Percentiles rank a stretch among this genome's conserved stretches.
phyloP scores from a whole-genome alignment of 2,888 invertebrate genomes.

The Allophyes oxyacanthae region DNA sequence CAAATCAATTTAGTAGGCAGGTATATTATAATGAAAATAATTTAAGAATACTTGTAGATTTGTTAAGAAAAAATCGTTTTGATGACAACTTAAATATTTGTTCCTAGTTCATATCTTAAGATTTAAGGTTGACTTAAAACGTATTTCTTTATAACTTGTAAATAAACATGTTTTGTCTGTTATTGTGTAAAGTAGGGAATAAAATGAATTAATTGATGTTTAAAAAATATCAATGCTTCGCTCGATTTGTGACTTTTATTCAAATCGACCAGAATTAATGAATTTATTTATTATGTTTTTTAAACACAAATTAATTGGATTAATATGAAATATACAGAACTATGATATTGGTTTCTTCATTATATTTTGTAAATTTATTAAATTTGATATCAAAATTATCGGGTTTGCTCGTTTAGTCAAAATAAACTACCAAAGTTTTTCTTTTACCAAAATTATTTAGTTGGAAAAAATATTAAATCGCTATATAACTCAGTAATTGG shows the following conservation, averaged over 20 bases:
- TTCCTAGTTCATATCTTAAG: slow-evolving; percentile 71
- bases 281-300: slow-evolving; percentile 40
- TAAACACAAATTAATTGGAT: slow-evolving; percentile 37
- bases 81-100: slow-evolving; percentile 64
- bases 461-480: slow-evolving; percentile 36
- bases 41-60: slow-evolving; percentile 42
- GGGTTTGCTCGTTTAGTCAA: slow-evolving; percentile 65
- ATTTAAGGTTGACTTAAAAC: slow-evolving; percentile 65
- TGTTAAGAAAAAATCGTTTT: slow-evolving; percentile 56
- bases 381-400: slow-evolving; percentile 30
- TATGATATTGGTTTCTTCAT: slow-evolving; percentile 34
- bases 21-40: slow-evolving; percentile 30
- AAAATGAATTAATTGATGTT: slow-evolving; percentile 49
- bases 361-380: slow-evolving; percentile 46
- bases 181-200: slow-evolving; percentile 59
- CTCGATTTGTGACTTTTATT: slow-evolving; percentile 23
- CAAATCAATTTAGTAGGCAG: slow-evolving; percentile 49
- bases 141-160: slow-evolving; percentile 60
- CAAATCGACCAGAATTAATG: slow-evolving; percentile 13
- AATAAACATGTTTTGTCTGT: slow-evolving; percentile 58
- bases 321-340: slow-evolving; percentile 19
- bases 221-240: slow-evolving; percentile 46
- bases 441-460: slow-evolving; percentile 56
- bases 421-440: slow-evolving; percentile 73
- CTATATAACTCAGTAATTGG: slow-evolving; percentile 48